Evolutionary conservation across 2,797 vertebrate genomes (phyloP), one percentile per base, ranked within the genome.

Genomic region (Saxicola maurus): DNA sequence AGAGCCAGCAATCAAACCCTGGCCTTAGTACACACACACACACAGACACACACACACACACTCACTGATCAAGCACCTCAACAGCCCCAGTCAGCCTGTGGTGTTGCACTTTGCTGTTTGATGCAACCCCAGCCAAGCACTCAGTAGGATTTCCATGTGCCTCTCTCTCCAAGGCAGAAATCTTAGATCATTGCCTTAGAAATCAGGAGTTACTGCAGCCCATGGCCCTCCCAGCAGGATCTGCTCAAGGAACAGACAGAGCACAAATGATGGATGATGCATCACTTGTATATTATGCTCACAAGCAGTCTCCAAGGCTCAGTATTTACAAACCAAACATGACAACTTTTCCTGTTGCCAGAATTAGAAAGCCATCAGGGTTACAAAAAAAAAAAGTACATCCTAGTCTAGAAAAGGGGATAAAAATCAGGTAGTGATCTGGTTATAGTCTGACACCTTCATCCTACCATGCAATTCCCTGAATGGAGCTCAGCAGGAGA

Each of bases 61-160:
- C 37, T 31, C 7, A 3, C 59, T 59, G 20, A 21, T 11, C 31
- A 42, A 68, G 27, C 52, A 37, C 10, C 33, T 55, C 43, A 37
- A 20, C 20, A 72, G 51, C 38, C 18, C 4, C 2, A 30, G 23
- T 37, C 35, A 23, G 60, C 28, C 73, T 62, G 30, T 2, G 1
- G 11, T 4, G 13, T 0, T 8, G 35, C 4, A 2, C 35, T 68
- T 33, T 2, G 18, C 40, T 37, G 25, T 11, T 30, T 28, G 45
- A 25, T 15, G 38, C 51, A 27, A 51, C 30, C 67, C 65, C 10
- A 43, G 38, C 35, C 37, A 62, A 71, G 38, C 9, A 14, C 7
- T 4, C 48, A 52, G n/a, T 0, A 0, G 40, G 35, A 81, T 18
- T 53, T 23, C 83, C 67, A 27, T 0, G 5, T 17, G 42, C 51